Percentiles rank a stretch among this genome's conserved stretches.
Evolutionary conservation across 2,113 vertebrate species (phyloP).

Genomic region (Rhinichthys klamathensis): DNA sequence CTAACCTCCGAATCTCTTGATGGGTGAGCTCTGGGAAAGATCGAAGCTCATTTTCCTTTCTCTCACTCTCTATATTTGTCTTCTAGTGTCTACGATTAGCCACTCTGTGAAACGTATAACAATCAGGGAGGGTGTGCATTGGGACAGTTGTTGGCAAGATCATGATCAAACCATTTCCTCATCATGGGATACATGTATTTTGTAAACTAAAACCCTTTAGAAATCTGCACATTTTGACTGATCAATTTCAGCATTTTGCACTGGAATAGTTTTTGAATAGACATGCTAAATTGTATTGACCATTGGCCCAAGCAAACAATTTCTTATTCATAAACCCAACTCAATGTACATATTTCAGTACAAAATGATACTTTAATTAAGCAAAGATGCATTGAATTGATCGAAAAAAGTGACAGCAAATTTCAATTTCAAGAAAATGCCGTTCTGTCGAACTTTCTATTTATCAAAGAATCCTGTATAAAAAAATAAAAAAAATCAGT

Average conservation of each 20-base stretch:
- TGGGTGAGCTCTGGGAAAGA: conserved; percentile 75
- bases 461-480: background rate
- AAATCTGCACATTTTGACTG: background rate
- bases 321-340: too few relatives aligned
- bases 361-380: background rate
- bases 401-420: background rate
- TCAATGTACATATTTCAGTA: too few relatives aligned
- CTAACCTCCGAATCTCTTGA: conserved; percentile 80
- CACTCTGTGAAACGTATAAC: background rate
- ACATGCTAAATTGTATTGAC: too few relatives aligned
- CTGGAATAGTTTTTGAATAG: background rate
- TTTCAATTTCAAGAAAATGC: background rate
- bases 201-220: background rate
- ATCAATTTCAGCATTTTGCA: background rate
- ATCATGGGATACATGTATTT: background rate
- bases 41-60: conserved; percentile 72
- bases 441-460: background rate
- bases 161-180: background rate
- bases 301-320: too few relatives aligned
- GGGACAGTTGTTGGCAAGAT: background rate
- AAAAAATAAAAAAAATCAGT: background rate
- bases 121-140: background rate
- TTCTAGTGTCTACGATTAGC: conserved; percentile 23
- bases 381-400: background rate
- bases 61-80: background rate